A percentile compares a stretch with the other conserved stretches of the same genome.
Evolutionary conservation across 2,113 vertebrate species (phyloP).

Genomic region (Melanerpes aurifrons): DNA sequence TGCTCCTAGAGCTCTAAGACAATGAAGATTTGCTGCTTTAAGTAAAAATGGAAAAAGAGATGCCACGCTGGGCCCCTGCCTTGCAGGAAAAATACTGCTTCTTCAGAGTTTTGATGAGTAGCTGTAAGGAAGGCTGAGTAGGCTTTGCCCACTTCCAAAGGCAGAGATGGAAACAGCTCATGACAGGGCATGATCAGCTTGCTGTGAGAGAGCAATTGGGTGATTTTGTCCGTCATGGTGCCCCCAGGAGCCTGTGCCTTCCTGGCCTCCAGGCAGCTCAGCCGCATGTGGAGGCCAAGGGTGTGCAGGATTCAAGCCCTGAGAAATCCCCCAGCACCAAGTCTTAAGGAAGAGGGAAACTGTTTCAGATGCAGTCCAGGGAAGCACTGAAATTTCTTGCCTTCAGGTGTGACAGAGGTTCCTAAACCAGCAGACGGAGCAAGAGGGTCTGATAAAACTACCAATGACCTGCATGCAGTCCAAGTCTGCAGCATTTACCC

Average conservation of each 20-base stretch:
- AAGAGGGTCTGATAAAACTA: background rate
- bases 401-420: background rate
- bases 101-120: background rate
- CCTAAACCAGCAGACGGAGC: fast-evolving
- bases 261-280: fast-evolving
- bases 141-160: background rate
- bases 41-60: background rate
- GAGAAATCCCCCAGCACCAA: background rate
- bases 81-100: background rate
- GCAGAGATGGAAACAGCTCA: background rate
- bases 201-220: background rate
- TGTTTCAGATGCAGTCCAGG: fast-evolving
- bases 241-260: fast-evolving
- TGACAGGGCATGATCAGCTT: background rate
- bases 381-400: background rate
- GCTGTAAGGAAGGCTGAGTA: background rate
- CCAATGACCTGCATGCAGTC: background rate
- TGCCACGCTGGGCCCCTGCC: background rate
- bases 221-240: background rate
- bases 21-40: conserved; percentile 9
- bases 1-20: background rate
- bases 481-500: background rate
- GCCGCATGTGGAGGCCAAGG: fast-evolving
- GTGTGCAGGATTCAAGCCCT: background rate
- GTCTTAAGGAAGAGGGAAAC: background rate